Evolutionary conservation across 2,888 invertebrate species (phyloP).

Genomic region (Helicoverpa assulta): DNA sequence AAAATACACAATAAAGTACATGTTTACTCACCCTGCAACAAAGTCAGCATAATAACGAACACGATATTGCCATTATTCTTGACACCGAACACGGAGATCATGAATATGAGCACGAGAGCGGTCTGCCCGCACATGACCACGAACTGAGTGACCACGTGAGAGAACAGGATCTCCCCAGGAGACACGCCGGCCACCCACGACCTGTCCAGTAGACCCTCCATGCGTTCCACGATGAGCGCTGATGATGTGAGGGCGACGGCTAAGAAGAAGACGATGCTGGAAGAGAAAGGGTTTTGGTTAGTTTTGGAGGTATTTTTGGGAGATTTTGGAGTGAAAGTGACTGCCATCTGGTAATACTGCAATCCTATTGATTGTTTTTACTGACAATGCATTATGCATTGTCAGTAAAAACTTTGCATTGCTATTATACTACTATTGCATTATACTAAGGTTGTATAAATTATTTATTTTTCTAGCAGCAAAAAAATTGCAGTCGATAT

Average conservation of each 20-base stretch:
- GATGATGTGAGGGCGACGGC: slow-evolving; percentile 98
- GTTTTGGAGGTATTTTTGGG: neutral
- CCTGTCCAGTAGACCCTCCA: slow-evolving; percentile 97
- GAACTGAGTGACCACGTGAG: slow-evolving; percentile 98
- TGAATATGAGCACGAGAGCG: slow-evolving; percentile 96
- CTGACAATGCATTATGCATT: no score
- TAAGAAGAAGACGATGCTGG: slow-evolving; percentile 98
- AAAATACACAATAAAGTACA: no score
- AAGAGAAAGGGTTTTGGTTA: slow-evolving; percentile 27
- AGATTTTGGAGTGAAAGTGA: no score
- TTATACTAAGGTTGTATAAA: no score
- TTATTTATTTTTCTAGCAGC: no score
- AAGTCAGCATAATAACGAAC: slow-evolving; percentile 95
- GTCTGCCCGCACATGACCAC: slow-evolving; percentile 99
- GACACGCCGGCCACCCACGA: slow-evolving; percentile 98
- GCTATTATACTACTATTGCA: no score
- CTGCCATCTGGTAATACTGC: no score
- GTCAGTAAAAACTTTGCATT: no score
- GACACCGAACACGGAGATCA: slow-evolving; percentile 97
- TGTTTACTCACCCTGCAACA: slow-evolving; percentile 92
- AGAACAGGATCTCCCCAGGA: slow-evolving; percentile 97
- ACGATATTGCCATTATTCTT: slow-evolving; percentile 96
- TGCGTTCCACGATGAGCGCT: slow-evolving; percentile 96
- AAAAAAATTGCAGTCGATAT: no score
- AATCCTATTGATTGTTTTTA: no score